Evolutionary conservation across 1,140 invertebrate species (phyloP).

Genomic region (Cepaea nemoralis): DNA sequence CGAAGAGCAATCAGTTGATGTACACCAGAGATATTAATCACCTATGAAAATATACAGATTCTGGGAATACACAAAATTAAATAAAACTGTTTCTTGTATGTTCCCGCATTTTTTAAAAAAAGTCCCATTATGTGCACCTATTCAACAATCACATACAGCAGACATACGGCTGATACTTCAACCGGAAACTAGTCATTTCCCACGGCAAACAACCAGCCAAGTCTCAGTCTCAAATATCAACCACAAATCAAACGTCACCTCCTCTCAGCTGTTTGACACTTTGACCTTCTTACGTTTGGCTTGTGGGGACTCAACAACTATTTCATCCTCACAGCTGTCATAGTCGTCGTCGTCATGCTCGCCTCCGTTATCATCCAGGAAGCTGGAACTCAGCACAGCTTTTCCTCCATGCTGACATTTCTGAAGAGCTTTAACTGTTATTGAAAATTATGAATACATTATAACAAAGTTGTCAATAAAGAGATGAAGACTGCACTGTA

Average conservation of each 20-base stretch:
- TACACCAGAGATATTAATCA: not conserved
- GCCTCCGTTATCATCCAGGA: constrained; percentile 19
- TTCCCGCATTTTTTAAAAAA: not conserved
- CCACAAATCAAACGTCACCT: not conserved
- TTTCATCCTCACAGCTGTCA: constrained; percentile 33
- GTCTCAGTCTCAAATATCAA: not conserved
- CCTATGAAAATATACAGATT: not conserved
- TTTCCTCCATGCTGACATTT: constrained; percentile 34
- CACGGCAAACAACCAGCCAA: not conserved
- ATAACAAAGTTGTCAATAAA: too few species aligned
- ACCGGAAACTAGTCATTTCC: not conserved
- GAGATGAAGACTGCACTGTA: too few species aligned
- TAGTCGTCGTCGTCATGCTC: constrained; percentile 27
- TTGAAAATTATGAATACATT: too few species aligned
- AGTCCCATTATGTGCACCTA: not conserved
- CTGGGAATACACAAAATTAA: not conserved
- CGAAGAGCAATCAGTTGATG: not conserved
- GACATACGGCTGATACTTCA: not conserved
- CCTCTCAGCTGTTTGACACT: constrained; percentile 23
- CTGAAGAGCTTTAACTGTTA: constrained; percentile 35
- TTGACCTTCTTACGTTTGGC: constrained; percentile 29
- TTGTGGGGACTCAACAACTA: constrained; percentile 16
- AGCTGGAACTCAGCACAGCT: constrained; percentile 20
- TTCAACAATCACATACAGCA: not conserved
- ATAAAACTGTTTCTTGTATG: not conserved